Base-by-base conservation (phyloP, 2,797 vertebrate genomes). In the Tapirus indicus region DNA sequence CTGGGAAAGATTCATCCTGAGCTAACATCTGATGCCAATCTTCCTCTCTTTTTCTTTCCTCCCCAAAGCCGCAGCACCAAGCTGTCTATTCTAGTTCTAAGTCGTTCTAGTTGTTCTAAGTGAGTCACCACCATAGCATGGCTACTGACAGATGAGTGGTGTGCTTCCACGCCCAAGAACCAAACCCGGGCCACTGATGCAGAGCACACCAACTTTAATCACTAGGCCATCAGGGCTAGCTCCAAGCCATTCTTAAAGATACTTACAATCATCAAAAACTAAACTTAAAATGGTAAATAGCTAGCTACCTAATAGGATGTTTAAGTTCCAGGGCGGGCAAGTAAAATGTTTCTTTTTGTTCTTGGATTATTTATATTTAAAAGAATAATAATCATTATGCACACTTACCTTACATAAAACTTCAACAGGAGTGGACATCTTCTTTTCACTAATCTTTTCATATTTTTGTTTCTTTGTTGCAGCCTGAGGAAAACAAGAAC, bases 391-490 rank as follows among this genome's bases (percentile, higher is more conserved):
- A 83, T 86, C 90, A 95, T 94, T 64, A 97, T 80, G 85, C 72
- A 96, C 21, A 90, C 98, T 98, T 98, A 99, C 99, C 99, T 99
- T 99, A 99, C 99, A 99, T 98, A 99, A 99, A 98, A 99, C 99
- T 99, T 99, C 99, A 98, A 99, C 99, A 95, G 99, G 99, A 98
- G 99, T 99, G 89, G 99, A 99, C 99, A 99, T 99, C 99, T 99
- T 99, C 99, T 99, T 99, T 99, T 99, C 99, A 95, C 99, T 99
- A 98, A 99, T 99, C 99, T 99, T 99, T 99, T 99, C 99, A 98
- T 99, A 99, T 98, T 99, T 99, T 98, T 99, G 99, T 99, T 99
- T 99, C 99, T 99, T 99, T 99, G 99, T 99, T 98, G 99, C 99
- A 98, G 99, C 99, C 99, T 99, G 97, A 95, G 68, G 98, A 99